phyloP scores from a whole-genome alignment of 2,113 vertebrate species.

The Probosciger aterrimus region DNA sequence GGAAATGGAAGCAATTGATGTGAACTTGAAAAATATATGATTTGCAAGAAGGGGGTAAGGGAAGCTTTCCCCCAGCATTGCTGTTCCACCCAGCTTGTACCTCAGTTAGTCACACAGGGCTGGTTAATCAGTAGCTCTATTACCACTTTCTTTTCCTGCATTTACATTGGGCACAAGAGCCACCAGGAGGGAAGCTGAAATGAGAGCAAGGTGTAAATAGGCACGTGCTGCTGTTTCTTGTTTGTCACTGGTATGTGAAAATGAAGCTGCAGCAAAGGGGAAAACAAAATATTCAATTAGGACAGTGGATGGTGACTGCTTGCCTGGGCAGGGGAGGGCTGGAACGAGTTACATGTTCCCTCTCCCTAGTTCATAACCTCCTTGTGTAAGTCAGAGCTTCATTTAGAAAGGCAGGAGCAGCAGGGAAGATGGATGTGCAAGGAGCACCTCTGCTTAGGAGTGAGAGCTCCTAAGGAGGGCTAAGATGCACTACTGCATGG shows the following conservation, averaged over 20 bases:
- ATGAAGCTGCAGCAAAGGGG: background rate
- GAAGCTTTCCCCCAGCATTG: background rate
- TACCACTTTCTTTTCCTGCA: background rate
- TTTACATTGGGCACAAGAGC: background rate
- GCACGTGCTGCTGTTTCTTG: background rate
- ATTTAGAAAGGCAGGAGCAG: background rate
- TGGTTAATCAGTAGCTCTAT: background rate
- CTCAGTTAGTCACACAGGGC: background rate
- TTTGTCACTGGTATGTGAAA: background rate
- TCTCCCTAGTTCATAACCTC: background rate
- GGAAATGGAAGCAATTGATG: constrained; percentile 49
- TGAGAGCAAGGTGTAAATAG: background rate
- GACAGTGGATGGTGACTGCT: background rate
- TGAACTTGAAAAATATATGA: constrained; percentile 34
- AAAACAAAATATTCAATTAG: background rate
- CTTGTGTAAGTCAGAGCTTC: background rate
- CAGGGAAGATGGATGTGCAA: accelerated
- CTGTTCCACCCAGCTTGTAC: background rate
- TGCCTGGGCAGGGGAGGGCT: background rate
- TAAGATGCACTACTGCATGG: background rate
- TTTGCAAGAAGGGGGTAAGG: background rate
- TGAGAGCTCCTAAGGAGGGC: background rate
- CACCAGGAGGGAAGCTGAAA: background rate
- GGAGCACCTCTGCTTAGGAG: background rate
- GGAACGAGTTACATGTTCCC: accelerated